These are phyloP conservation scores for Nestor notabilis DNA, from an alignment of 2,113 vertebrate species.

Conservation along the genomic window DNA sequence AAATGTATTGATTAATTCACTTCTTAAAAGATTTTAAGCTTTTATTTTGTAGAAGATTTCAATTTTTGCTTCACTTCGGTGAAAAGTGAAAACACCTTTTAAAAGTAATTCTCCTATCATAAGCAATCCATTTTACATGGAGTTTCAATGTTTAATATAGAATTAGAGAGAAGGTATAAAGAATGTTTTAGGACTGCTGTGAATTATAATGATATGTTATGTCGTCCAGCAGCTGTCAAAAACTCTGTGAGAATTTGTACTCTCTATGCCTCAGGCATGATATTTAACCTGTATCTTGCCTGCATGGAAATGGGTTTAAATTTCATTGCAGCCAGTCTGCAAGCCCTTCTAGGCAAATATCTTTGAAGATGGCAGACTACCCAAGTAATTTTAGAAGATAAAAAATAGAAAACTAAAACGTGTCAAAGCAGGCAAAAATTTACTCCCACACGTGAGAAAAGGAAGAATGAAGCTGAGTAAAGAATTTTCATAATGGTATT, in stretches of 20 bases:
- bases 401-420: background rate
- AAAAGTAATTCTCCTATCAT: background rate
- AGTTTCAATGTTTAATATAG: background rate
- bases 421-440: background rate
- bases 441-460: background rate
- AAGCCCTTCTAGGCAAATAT: background rate
- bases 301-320: background rate
- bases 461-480: background rate
- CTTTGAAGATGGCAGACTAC: background rate
- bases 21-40: background rate
- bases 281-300: background rate
- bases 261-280: background rate
- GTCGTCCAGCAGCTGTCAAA: background rate
- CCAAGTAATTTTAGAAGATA: background rate
- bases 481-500: background rate
- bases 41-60: background rate
- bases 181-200: background rate
- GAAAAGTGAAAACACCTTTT: background rate
- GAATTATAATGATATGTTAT: background rate
- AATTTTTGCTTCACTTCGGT: background rate
- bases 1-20: background rate
- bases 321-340: background rate
- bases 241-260: background rate
- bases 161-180: background rate
- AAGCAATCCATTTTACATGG: background rate